Conservation (phyloP, 2,113 vertebrate genomes). For the Colaptes auratus region DNA sequence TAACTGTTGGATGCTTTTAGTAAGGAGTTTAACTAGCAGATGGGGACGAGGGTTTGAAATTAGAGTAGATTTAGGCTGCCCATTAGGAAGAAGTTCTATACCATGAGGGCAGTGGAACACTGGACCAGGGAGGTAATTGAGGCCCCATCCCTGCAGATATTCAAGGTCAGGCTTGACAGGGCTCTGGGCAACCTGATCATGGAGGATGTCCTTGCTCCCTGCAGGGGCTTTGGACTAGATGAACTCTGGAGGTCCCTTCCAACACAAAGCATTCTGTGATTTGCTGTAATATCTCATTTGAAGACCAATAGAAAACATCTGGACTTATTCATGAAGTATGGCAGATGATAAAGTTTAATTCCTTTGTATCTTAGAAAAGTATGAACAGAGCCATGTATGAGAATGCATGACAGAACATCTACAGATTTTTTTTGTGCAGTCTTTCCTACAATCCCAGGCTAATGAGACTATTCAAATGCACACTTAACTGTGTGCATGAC, state of each 20-base stretch:
- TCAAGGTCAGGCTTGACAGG: too few species aligned
- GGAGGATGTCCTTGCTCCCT: too few species aligned
- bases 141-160: too few species aligned
- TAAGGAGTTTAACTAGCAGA: not conserved
- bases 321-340: not conserved
- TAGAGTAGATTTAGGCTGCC: not conserved
- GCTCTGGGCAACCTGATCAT: too few species aligned
- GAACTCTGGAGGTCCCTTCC: too few species aligned
- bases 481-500: rapidly evolving
- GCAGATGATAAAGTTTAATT: not conserved
- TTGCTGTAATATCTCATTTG: not conserved
- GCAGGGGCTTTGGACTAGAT: too few species aligned
- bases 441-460: not conserved
- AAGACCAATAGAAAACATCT: not conserved
- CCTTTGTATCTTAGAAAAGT: not conserved
- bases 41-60: not conserved
- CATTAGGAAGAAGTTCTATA: too few species aligned
- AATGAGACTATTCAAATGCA: not conserved
- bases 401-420: not conserved
- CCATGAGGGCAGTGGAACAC: too few species aligned
- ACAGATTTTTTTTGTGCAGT: not conserved
- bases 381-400: not conserved
- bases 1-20: conserved; percentile 6
- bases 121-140: too few species aligned
- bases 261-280: not conserved